Percentiles rank a stretch among this genome's conserved stretches.
phyloP scores from a whole-genome alignment of 1,140 invertebrate genomes.

The Stenopsyche tienmushanensis region DNA sequence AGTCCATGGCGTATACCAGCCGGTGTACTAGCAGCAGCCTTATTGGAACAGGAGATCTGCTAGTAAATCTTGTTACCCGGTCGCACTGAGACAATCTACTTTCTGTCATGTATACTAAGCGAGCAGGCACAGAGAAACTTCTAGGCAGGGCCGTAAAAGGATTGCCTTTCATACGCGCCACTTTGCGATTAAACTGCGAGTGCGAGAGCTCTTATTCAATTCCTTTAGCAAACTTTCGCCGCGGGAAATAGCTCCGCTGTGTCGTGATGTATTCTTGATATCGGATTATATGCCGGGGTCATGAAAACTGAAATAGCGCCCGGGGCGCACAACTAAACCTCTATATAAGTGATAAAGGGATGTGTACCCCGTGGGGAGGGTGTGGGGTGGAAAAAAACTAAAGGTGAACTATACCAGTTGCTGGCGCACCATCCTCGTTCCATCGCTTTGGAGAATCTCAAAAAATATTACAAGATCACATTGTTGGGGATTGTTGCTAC shows the following conservation, averaged over 20 bases:
- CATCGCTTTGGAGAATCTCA: too few relatives aligned
- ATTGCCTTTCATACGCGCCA: conserved; percentile 15
- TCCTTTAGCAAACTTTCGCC: conserved; percentile 9
- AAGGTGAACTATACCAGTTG: too few relatives aligned
- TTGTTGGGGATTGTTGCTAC: too few relatives aligned
- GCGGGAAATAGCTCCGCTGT: not conserved
- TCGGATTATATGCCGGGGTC: not conserved
- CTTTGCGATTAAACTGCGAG: conserved; percentile 21
- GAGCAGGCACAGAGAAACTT: too few relatives aligned
- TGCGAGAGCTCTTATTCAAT: conserved; percentile 6
- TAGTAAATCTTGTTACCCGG: conserved; percentile 11
- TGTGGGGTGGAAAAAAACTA: too few relatives aligned
- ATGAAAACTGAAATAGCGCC: too few relatives aligned
- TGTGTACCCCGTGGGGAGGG: too few relatives aligned
- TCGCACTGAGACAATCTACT: conserved; percentile 8
- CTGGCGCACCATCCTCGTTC: too few relatives aligned
- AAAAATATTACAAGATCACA: too few relatives aligned
- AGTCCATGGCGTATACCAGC: too few relatives aligned
- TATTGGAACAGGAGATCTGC: not conserved
- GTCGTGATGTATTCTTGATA: not conserved
- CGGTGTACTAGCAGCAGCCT: too few relatives aligned
- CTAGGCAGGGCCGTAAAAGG: conserved; percentile 20
- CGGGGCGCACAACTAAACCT: not conserved
- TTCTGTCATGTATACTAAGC: conserved; percentile 7
- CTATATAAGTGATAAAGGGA: too few relatives aligned